Evolutionary conservation across 2,797 vertebrate species (phyloP), one percentile per base, ranked within the genome.

Genomic region (Sarcoramphus papa): DNA sequence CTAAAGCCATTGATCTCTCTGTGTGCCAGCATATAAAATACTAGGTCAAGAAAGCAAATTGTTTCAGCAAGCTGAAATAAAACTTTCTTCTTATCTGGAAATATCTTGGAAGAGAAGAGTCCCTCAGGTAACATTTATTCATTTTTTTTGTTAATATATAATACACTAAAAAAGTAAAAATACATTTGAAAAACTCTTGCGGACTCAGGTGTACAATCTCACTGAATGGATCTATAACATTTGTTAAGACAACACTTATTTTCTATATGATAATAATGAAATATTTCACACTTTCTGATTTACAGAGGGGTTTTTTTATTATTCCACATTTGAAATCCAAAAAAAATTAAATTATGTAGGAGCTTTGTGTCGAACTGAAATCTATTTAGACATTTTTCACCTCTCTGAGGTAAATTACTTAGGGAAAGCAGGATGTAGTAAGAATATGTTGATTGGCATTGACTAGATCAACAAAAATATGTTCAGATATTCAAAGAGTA

Each of bases 261-360:
- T 80, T 47, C 9, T 47, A 33, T 40, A 11, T 31, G 8, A 90
- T 80, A 64, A 68, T 48, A 60, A 56, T 25, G 2, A 82, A 54
- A 15, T 7, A 53, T 53, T 70, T 85, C 14, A 69, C n/a, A 22
- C 11, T 60, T 72, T 17, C 12, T 53, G 4, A 69, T 54, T 65
- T 68, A 77, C 2, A 84, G 24, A 54, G 10, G 8, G 20, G 8
- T 13, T 35, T 62, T 19, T 13, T 17, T 43, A 37, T 37, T 37
- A 22, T 82, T 75, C 10, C 33, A 8, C 10, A 33, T 33, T 51
- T 62, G 19, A 91, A 85, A 62, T 75, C 0, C 1, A 37, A 69
- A 69, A 70, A 21, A 6, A 0, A 0, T 4, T 43, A 15, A 78
- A 64, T 33, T 0, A 40, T 78, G 77, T 63, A 28, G 4, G 28